Evolutionary conservation across 2,888 invertebrate species (phyloP), one percentile per base, ranked within the genome.

Genomic region (Thysanoteuthis rhombus): DNA sequence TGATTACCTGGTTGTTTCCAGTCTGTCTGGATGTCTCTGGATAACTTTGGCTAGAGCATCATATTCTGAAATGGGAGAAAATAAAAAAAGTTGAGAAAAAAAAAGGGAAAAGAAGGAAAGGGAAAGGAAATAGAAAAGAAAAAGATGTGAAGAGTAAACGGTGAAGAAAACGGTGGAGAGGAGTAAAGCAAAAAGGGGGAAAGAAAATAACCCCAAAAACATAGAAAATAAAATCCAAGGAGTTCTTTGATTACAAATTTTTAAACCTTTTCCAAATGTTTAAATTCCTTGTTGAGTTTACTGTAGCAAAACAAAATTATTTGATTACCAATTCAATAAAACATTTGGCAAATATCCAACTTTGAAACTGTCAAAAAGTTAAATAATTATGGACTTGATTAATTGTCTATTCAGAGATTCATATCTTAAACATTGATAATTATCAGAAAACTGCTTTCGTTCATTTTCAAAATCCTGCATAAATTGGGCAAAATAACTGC

Each of bases 11-110:
- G 96, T 96, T 45, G 97, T 97, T 95, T 98, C 98, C 96, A 98
- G 98, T 95, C 99, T 98, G 96, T 99, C 99, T 0, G 99, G 99
- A 96, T 99, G 99, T 96, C 98, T 98, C 95, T 98, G 98, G 94
- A 99, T 99, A 0, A 99, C 98, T 97, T 98, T 98, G 0, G 99
- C 99, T 90, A 99, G 96, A 28, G 99, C 98, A 97, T 99, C 99
- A 97, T 99, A 99, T 97, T 99, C 99, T 97, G 98, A 98, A 96
- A 94, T 93, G 28, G 32, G 5, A 58, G 32, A 25, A 58, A 28
- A 28, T 28, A 58, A 58, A 58, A 28, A 25, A 28, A 28, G 28
- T 2, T 3, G 8, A 5, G 1, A 58, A 58, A 32, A 3, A 22
- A 5, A 58, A 28, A 58, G 28, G 5, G 28, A 52, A 28, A 28